Evolutionary conservation across 2,888 invertebrate genomes (phyloP), one percentile per base, ranked within the genome.

Genomic region (Oeneis ivallda): DNA sequence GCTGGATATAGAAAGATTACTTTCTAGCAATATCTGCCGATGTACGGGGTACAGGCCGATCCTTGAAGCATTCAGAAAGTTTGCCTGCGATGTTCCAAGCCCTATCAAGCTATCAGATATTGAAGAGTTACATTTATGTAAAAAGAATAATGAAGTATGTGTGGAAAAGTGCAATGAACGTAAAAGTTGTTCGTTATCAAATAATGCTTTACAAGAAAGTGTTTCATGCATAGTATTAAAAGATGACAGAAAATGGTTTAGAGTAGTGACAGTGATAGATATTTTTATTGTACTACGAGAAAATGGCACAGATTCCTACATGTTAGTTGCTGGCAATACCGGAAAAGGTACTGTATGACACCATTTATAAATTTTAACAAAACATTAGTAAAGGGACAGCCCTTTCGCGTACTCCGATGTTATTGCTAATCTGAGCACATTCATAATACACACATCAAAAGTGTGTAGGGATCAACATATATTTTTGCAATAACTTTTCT

Each of bases 11-110:
- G 96, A 96, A 78, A 93, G 94, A 72, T 93, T 94, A 0, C 94
- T 96, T 70, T 95, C 94, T 1, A 94, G 95, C 56, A 95, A 96
- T 72, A 93, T 96, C 41, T 96, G 96, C 72, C 92, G 96, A 49
- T 96, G 96, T 79, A 96, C 96, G 0, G 96, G 96, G 0, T 96
- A 95, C 76, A 89, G 96, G 9, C 94, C 96, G 0, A 96, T 96
- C 61, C 80, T 96, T 49, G 95, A 96, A 75, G 93, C 95, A 1
- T 95, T 96, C 83, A 96, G 96, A 79, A 93, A 94, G 1, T 94
- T 95, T 71, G 94, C 94, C 0, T 84, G 77, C 2, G 95, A 95
- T 73, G 92, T 93, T 13, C 86, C 92, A 0, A 66, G 76, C 45
- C 59, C 70, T n/a, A 78, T 65, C n/a, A 88, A 83, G 54, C 84